Conservation (phyloP, 2,113 vertebrate species). For the Takifugu flavidus region DNA sequence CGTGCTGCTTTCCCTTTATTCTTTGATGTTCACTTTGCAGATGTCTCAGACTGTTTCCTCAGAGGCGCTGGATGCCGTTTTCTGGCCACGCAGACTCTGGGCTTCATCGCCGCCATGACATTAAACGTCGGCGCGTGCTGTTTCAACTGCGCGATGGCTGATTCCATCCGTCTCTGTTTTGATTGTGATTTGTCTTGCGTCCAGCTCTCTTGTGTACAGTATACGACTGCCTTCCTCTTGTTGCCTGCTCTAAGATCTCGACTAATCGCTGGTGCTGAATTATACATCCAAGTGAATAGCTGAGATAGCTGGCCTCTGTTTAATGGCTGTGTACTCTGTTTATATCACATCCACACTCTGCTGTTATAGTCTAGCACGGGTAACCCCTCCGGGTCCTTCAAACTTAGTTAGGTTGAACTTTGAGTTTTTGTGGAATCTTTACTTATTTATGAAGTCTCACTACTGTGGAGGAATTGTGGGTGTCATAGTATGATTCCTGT, state of each 20-base stretch:
- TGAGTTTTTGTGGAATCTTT: conserved; percentile 26
- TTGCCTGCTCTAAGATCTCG: conserved; percentile 50
- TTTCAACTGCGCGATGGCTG: conserved; percentile 48
- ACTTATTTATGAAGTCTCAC: conserved; percentile 28
- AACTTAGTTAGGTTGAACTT: conserved; percentile 62
- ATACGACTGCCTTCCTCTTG: conserved; percentile 22
- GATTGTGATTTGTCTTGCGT: conserved; percentile 50
- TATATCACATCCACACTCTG: conserved; percentile 56
- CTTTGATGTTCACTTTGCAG: conserved; percentile 69
- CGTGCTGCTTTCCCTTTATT: conserved; percentile 46
- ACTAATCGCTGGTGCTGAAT: conserved; percentile 79
- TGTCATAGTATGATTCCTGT: too few species aligned
- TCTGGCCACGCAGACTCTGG: conserved; percentile 49
- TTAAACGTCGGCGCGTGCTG: conserved; percentile 62
- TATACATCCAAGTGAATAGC: conserved; percentile 81
- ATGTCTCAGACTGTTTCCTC: conserved; percentile 70
- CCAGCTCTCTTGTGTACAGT: conserved; percentile 64
- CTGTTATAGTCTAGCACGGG: conserved; percentile 50
- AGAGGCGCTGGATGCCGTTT: conserved; percentile 49
- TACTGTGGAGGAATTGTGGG: conserved; percentile 9
- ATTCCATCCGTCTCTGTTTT: conserved; percentile 58
- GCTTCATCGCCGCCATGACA: conserved; percentile 62
- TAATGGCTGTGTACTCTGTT: conserved; percentile 69
- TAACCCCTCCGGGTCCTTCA: conserved; percentile 63
- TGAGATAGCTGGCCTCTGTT: conserved; percentile 55